phyloP scores from a whole-genome alignment of 1,140 invertebrate species.

The Sitobion miscanthi region DNA sequence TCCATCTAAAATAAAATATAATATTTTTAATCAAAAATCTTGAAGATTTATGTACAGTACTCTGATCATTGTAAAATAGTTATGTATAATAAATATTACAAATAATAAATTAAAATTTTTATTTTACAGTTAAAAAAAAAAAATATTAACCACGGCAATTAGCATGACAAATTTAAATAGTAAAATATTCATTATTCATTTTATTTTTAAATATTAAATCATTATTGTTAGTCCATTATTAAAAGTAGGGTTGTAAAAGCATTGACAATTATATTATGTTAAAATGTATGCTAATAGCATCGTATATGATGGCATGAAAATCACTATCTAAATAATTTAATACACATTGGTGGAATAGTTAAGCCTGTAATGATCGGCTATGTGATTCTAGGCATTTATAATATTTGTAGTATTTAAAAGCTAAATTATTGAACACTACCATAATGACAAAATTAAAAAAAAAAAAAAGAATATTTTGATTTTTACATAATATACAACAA shows the following conservation, averaged over 20 bases:
- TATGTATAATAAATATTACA: neutral
- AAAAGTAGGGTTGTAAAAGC: neutral
- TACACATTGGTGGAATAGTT: conserved; percentile 36
- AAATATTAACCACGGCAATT: neutral
- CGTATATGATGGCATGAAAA: neutral
- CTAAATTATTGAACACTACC: neutral
- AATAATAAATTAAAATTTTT: neutral
- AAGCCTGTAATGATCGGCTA: neutral
- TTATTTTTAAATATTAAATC: neutral
- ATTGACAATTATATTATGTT: neutral
- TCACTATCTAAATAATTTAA: neutral
- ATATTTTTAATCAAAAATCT: neutral
- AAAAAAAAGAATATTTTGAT: neutral
- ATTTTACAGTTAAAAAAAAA: neutral
- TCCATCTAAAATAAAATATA: conserved; percentile 15
- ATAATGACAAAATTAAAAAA: neutral
- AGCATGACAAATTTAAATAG: neutral
- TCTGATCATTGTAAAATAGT: neutral
- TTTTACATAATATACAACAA: neutral
- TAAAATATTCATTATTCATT: neutral
- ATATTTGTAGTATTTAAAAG: neutral
- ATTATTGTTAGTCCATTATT: conserved; percentile 1
- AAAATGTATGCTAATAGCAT: neutral
- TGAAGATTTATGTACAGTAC: neutral
- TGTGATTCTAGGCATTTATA: conserved; percentile 38